Percentiles rank a stretch among this genome's conserved stretches.
Conservation (phyloP, 2,113 vertebrate genomes). For the Nestor notabilis region DNA sequence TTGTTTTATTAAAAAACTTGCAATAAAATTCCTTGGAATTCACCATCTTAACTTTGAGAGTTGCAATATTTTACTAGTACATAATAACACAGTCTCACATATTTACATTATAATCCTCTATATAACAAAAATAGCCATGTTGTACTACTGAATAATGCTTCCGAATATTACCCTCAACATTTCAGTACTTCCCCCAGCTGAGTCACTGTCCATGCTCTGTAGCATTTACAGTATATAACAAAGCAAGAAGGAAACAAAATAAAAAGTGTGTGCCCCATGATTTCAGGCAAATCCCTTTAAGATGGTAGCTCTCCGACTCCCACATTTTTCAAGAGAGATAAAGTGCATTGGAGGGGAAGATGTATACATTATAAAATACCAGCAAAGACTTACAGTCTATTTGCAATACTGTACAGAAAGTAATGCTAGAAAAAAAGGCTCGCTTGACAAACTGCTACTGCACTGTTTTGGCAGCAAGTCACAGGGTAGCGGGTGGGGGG, state of each 20-base stretch:
- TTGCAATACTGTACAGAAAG: constrained; percentile 38
- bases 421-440: background rate
- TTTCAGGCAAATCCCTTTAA: constrained; percentile 71
- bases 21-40: constrained; percentile 83
- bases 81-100: constrained; percentile 79
- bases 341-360: constrained; percentile 85
- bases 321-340: constrained; percentile 78
- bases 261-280: constrained; percentile 7
- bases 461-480: background rate
- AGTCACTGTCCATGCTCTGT: constrained; percentile 59
- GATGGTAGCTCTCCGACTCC: constrained; percentile 50
- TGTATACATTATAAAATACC: constrained; percentile 27
- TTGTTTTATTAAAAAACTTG: constrained; percentile 79
- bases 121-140: constrained; percentile 86
- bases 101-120: constrained; percentile 83
- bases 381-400: constrained; percentile 22
- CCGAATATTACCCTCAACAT: constrained; percentile 61
- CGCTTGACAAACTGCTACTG: constrained; percentile 2
- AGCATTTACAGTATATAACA: constrained; percentile 61
- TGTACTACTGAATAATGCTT: constrained; percentile 76
- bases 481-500: background rate
- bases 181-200: constrained; percentile 7
- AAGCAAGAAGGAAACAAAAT: constrained; percentile 56
- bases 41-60: constrained; percentile 80
- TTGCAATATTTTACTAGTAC: constrained; percentile 83